A percentile compares a stretch with the other conserved stretches of the same genome.
These are phyloP conservation scores for Scaptodrosophila lebanonensis DNA, from an alignment of 1,140 invertebrate genomes.

Conservation along the genomic window DNA sequence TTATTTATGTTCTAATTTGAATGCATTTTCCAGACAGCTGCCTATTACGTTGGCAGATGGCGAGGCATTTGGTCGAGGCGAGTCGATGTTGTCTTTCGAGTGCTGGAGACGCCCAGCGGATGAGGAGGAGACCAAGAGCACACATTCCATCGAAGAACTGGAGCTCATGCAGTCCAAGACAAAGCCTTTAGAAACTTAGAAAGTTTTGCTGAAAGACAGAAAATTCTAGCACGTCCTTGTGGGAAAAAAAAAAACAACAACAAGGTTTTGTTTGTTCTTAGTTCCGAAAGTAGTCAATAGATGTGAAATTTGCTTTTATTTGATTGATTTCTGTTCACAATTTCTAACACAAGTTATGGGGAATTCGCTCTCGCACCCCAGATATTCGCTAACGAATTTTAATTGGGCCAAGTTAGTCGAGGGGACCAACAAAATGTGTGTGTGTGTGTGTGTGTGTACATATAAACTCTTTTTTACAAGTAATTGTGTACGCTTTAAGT, in stretches of 20 bases:
- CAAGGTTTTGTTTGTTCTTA: slow-evolving; percentile 17
- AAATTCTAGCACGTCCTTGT: too few relatives aligned
- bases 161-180: slow-evolving; percentile 28
- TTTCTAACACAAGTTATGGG: slow-evolving; percentile 59
- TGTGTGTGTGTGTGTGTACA: slow-evolving; percentile 21
- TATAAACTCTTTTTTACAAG: slow-evolving; percentile 37
- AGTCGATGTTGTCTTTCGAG: slow-evolving; percentile 76
- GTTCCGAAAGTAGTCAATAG: slow-evolving; percentile 54
- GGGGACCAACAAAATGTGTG: slow-evolving; percentile 13
- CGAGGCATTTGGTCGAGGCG: slow-evolving; percentile 51
- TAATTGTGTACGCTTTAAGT: slow-evolving; percentile 37
- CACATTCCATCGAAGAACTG: slow-evolving; percentile 41
- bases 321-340: slow-evolving; percentile 68
- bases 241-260: slow-evolving; percentile 17
- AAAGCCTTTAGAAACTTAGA: too few relatives aligned
- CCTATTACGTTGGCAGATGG: slow-evolving; percentile 58
- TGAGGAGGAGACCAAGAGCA: slow-evolving; percentile 42
- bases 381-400: too few relatives aligned
- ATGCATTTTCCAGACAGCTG: slow-evolving; percentile 43
- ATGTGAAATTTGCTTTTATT: slow-evolving; percentile 69
- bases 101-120: slow-evolving; percentile 60
- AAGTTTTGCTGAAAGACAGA: too few relatives aligned
- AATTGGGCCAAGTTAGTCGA: too few relatives aligned
- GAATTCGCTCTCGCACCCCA: too few relatives aligned
- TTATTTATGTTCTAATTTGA: not conserved